Evolutionary conservation across 2,797 vertebrate genomes (phyloP).

Genomic region (Taeniopygia guttata): DNA sequence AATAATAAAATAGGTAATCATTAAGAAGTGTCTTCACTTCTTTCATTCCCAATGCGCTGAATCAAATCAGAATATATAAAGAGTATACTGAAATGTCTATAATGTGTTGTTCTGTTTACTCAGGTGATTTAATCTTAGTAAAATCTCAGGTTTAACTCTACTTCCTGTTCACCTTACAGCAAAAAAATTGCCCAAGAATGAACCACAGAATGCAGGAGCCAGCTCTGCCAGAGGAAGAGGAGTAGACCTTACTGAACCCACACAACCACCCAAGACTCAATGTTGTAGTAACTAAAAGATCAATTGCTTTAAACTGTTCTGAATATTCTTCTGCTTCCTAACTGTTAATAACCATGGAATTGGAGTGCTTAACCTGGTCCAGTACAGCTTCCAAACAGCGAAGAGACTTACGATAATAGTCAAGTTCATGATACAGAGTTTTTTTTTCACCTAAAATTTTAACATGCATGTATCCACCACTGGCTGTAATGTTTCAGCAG

Average conservation of each 20-base stretch:
- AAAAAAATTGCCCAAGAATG: constrained; percentile 97
- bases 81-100: not conserved
- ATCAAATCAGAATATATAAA: not conserved
- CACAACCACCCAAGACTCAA: constrained; percentile 89
- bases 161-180: constrained; percentile 75
- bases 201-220: constrained; percentile 86
- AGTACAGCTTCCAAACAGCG: constrained; percentile 85
- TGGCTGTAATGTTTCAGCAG: constrained; percentile 77
- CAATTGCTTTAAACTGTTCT: constrained; percentile 73
- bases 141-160: constrained; percentile 11
- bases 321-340: constrained; percentile 78
- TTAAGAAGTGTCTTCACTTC: not conserved
- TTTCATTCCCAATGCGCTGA: not conserved
- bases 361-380: constrained; percentile 84
- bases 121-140: not conserved
- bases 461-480: constrained; percentile 90
- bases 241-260: constrained; percentile 94
- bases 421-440: constrained; percentile 91
- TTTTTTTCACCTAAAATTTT: constrained; percentile 80
- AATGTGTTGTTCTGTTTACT: not conserved
- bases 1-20: not conserved
- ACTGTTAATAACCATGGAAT: constrained; percentile 85
- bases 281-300: constrained; percentile 93
- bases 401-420: constrained; percentile 91
- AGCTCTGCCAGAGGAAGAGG: constrained; percentile 87